Evolutionary conservation across 2,888 invertebrate genomes (phyloP), one percentile per base, ranked within the genome.

Genomic region (Orthosia cruda): DNA sequence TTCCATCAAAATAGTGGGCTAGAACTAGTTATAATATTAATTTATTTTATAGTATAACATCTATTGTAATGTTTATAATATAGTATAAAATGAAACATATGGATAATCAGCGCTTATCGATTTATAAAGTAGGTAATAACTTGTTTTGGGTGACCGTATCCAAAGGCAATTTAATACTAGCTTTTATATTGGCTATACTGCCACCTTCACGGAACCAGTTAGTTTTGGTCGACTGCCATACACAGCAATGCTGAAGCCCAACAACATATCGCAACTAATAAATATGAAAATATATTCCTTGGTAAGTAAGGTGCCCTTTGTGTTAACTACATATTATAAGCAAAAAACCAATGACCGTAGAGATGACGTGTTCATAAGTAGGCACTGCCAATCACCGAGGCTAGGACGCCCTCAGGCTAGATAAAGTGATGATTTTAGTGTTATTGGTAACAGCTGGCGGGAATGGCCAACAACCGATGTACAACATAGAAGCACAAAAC

Each of bases 201-300:
- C 52, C 4, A 65, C 57, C 23, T 52, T 54, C 49, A 18, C 45
- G 18, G 57, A 64, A 64, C 77, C 67, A 81, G 70, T 77, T 12
- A 18, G 52, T 57, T 71, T 71, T 77, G 47, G 63, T 73, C 54
- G 7, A 23, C 69, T 40, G 18, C 49, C 52, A 57, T 18, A 67
- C 20, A 11, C 23, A 54, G 69, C 52, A 81, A 73, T 71, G 72
- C 55, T 57, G 55, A 73, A 64, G 20, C 20, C 50, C 0, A 54
- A 49, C 12, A 67, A 47, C 15, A 64, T 32, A 67, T 57, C 57
- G 59, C 72, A 70, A 71, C 73, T 12, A 67, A 68, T 64, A 61
- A 81, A 73, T 64, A 81, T 81, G 81, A 81, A 71, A 81, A 67
- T 67, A 54, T 81, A 65, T 69, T 71, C 16, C 3, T 70, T 81